Conservation (phyloP, 2,888 invertebrate species). For the Glaucopsyche alexis region DNA sequence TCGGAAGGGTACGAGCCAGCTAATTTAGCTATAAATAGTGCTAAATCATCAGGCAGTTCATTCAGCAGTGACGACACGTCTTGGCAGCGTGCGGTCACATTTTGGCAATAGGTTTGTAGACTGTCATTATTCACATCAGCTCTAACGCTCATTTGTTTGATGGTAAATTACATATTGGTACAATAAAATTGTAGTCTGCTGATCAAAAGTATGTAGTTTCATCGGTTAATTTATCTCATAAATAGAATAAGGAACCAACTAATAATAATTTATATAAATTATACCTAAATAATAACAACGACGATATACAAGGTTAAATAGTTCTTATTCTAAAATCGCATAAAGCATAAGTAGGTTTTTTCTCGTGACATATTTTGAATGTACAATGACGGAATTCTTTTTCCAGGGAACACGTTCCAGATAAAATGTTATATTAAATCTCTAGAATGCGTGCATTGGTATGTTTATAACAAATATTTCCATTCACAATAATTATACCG, state of each 20-base stretch:
- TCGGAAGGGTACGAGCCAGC: not conserved
- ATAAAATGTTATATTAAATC: not conserved
- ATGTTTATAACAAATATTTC: conserved; percentile 9
- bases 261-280: not conserved
- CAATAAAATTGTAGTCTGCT: not conserved
- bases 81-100: conserved; percentile 34
- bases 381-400: not conserved
- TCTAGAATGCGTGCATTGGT: not conserved
- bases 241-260: not conserved
- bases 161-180: conserved; percentile 10
- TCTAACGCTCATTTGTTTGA: not conserved
- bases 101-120: conserved; percentile 32
- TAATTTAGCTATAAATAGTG: conserved; percentile 27
- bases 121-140: not conserved
- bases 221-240: not conserved
- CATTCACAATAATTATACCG: conserved; percentile 1
- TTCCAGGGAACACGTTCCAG: not conserved
- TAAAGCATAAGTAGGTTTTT: not conserved
- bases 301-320: too few relatives aligned
- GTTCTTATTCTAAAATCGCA: too few relatives aligned
- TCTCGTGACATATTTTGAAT: not conserved
- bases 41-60: conserved; percentile 26
- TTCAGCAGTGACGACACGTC: conserved; percentile 35
- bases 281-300: too few relatives aligned
- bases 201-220: not conserved